These are phyloP conservation scores for Amazona guildingii DNA, from an alignment of 2,113 vertebrate species.

Conservation along the genomic window DNA sequence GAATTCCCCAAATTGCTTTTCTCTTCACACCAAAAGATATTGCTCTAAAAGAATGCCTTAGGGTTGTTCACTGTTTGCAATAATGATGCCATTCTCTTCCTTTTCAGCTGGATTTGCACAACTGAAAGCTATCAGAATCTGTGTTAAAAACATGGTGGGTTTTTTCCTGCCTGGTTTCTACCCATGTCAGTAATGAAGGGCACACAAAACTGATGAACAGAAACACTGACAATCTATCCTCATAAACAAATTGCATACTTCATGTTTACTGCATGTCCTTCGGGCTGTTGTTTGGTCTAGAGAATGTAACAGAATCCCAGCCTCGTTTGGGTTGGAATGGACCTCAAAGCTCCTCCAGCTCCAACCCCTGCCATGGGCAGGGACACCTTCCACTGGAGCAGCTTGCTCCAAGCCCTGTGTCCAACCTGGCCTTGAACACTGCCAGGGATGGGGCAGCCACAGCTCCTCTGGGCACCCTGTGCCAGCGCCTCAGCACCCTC, in stretches of 20 bases:
- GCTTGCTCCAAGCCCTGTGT: too few species aligned
- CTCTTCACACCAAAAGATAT: neutral
- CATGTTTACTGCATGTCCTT: neutral
- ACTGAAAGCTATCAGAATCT: neutral
- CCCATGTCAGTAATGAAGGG: neutral
- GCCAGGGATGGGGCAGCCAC: neutral
- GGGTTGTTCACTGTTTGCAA: neutral
- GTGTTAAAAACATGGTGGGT: neutral
- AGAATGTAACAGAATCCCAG: neutral
- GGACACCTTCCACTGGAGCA: neutral
- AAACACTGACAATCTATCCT: neutral
- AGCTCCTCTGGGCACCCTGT: neutral
- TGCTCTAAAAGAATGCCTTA: neutral
- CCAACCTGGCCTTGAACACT: too few species aligned
- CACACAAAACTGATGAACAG: neutral
- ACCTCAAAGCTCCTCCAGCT: accelerated
- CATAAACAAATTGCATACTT: neutral
- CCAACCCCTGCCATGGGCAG: neutral
- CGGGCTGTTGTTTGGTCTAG: neutral
- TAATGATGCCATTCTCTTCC: neutral
- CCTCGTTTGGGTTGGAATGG: neutral
- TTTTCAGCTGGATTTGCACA: neutral
- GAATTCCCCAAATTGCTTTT: neutral
- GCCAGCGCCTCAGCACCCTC: neutral
- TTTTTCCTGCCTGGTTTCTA: neutral